Evolutionary conservation across 1,140 invertebrate species (phyloP).

Genomic region (Gryllus bimaculatus): DNA sequence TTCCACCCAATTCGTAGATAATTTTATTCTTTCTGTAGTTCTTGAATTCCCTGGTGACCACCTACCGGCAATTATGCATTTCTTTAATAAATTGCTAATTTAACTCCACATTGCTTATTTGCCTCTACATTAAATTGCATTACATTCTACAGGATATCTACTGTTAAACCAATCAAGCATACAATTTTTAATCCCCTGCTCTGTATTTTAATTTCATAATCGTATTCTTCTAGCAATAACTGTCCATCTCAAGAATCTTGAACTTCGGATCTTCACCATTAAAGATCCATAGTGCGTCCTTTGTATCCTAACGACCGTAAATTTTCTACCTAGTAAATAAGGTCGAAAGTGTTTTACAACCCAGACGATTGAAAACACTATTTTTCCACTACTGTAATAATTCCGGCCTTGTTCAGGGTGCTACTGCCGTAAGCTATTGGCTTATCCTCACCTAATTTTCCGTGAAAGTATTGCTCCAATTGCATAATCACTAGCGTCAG

Average conservation of each 20-base stretch:
- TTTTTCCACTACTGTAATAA: not conserved
- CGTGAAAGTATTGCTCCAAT: conserved; percentile 19
- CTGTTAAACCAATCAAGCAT: too few species aligned
- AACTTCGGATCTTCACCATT: conserved; percentile 23
- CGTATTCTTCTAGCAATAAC: conserved; percentile 20
- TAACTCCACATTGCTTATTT: too few species aligned
- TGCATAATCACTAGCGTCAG: conserved; percentile 16
- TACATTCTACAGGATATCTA: too few species aligned
- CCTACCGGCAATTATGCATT: conserved; percentile 27
- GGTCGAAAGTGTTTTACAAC: conserved; percentile 23
- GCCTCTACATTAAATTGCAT: too few species aligned
- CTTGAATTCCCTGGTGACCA: conserved; percentile 30
- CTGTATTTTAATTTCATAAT: conserved; percentile 24
- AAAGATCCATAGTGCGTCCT: conserved; percentile 15
- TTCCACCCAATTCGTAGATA: conserved; percentile 28
- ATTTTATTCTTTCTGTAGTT: conserved; percentile 28
- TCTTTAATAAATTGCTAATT: conserved; percentile 26
- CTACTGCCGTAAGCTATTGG: conserved; percentile 19
- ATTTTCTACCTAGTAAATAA: conserved; percentile 31
- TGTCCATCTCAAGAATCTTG: conserved; percentile 22
- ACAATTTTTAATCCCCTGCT: too few species aligned
- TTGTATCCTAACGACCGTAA: conserved; percentile 27
- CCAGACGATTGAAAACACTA: conserved; percentile 27
- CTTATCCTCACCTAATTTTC: conserved; percentile 12
- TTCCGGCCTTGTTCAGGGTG: conserved; percentile 22